Conservation (phyloP, 1,140 invertebrate species). For the Drosophila persimilis region DNA sequence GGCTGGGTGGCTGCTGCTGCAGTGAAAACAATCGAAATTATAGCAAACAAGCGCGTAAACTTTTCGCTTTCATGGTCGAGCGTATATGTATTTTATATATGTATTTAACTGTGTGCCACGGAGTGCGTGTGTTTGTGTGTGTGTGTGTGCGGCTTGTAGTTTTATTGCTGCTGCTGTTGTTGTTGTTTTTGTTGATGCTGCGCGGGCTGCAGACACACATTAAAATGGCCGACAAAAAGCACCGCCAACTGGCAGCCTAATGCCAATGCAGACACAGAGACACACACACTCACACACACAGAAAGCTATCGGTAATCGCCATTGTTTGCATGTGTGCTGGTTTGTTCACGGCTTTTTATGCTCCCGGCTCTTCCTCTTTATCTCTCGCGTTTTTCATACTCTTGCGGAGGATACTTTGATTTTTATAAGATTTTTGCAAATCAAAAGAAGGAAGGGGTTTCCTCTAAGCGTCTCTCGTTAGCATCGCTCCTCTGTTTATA, state of each 20-base stretch:
- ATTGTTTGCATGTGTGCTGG: conserved; percentile 5
- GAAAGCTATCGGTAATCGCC: conserved; percentile 20
- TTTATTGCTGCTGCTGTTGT: conserved; percentile 48
- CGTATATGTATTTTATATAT: conserved; percentile 21
- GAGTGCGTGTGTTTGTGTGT: conserved; percentile 10
- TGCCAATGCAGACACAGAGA: conserved; percentile 42
- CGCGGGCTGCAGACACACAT: conserved; percentile 52
- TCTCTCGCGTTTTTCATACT: no score
- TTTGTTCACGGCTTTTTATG: conserved; percentile 12
- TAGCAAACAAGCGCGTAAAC: conserved; percentile 79
- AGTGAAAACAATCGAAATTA: conserved; percentile 81
- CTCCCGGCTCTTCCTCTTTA: background rate
- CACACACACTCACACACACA: conserved; percentile 6
- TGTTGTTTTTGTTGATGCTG: conserved; percentile 29
- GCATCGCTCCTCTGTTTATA: no score
- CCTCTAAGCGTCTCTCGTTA: no score
- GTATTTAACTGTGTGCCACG: conserved; percentile 14
- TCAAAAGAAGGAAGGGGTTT: no score
- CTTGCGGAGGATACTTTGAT: no score
- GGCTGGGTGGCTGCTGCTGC: conserved; percentile 20
- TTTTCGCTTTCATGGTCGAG: conserved; percentile 71
- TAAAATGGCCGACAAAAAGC: conserved; percentile 75
- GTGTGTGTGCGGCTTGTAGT: conserved; percentile 43
- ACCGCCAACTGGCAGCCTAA: conserved; percentile 60
- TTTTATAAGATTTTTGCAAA: no score